These are phyloP conservation scores for Danio aesculapii DNA, from an alignment of 2,797 vertebrate species.

Conservation along the genomic window DNA sequence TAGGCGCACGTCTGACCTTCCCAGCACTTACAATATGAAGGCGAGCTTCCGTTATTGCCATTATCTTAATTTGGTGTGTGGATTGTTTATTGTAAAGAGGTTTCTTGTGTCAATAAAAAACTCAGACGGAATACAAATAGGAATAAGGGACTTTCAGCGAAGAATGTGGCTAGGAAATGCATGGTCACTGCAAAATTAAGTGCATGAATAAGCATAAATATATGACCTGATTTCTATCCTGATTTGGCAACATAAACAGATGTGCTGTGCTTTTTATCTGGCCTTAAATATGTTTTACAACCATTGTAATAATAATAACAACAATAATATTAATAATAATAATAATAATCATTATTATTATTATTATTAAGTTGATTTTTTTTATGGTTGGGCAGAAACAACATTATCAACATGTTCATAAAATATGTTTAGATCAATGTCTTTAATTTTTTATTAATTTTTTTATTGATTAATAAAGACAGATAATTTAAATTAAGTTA, in stretches of 20 bases:
- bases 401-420: no score
- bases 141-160: constrained; percentile 42
- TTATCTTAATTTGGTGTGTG: constrained; percentile 81
- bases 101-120: constrained; percentile 64
- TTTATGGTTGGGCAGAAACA: no score
- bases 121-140: constrained; percentile 74
- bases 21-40: constrained; percentile 83
- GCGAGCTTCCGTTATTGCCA: constrained; percentile 72
- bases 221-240: neutral
- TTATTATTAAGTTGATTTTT: no score
- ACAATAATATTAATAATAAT: no score
- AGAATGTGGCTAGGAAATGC: constrained; percentile 38
- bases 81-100: constrained; percentile 78
- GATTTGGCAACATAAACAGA: neutral
- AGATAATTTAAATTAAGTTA: no score
- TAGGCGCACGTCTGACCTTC: constrained; percentile 77
- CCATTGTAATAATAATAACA: no score
- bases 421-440: no score
- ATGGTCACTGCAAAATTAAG: neutral
- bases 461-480: no score
- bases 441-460: no score
- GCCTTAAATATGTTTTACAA: neutral
- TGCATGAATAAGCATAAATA: no score
- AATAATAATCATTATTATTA: no score
- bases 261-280: neutral